Evolutionary conservation across 2,888 invertebrate species (phyloP).

Genomic region (Neoascia interrupta): DNA sequence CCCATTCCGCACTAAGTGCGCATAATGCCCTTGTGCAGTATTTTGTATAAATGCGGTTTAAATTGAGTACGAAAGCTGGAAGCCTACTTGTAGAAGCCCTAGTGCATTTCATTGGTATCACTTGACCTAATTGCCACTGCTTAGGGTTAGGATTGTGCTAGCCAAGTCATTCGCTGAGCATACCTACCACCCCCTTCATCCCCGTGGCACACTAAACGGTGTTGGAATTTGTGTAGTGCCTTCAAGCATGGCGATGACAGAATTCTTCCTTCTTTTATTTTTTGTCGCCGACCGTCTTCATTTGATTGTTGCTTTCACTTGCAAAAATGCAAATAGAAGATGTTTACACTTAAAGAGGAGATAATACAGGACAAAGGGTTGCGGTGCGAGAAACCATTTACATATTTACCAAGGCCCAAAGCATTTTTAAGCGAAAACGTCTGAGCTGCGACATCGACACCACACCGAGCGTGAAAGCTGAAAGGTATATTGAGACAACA

Average conservation of each 20-base stretch:
- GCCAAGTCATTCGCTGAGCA: not conserved
- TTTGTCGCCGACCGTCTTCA: not conserved
- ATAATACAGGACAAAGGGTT: too few species aligned
- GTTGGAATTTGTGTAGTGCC: slow-evolving; percentile 60
- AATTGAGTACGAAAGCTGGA: slow-evolving; percentile 61
- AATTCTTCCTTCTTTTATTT: slow-evolving; percentile 32
- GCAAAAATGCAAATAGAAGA: too few species aligned
- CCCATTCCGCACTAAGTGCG: slow-evolving; percentile 6
- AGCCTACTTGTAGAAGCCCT: slow-evolving; percentile 66
- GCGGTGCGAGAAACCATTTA: too few species aligned
- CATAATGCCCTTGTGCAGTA: slow-evolving; percentile 15
- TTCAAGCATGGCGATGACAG: slow-evolving; percentile 53
- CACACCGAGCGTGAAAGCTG: too few species aligned
- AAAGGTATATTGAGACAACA: too few species aligned
- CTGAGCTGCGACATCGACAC: too few species aligned
- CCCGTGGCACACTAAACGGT: slow-evolving; percentile 40
- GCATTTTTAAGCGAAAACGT: too few species aligned
- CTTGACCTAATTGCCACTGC: slow-evolving; percentile 68
- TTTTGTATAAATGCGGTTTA: slow-evolving; percentile 57
- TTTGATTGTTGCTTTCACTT: slow-evolving; percentile 50
- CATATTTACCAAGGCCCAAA: too few species aligned
- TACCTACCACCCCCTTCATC: not conserved
- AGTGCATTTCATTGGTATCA: slow-evolving; percentile 69
- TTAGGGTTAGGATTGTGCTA: too few species aligned
- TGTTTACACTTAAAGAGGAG: too few species aligned